A percentile compares a stretch with the other conserved stretches of the same genome.
phyloP scores from a whole-genome alignment of 2,113 vertebrate species.

The Pedionomus torquatus region DNA sequence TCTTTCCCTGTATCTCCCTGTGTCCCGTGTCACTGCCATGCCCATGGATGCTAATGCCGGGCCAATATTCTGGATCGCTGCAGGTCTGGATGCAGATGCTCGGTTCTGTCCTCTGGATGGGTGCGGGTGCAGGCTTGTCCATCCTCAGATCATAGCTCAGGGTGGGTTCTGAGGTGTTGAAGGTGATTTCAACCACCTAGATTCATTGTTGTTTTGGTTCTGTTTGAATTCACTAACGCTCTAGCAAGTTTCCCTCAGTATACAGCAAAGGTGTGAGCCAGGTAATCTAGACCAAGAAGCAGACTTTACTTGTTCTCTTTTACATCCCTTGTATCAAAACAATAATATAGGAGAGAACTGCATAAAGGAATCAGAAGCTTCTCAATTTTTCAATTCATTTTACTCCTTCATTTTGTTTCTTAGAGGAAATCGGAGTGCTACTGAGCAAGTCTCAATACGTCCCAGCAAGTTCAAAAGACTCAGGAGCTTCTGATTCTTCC shows the following conservation, averaged over 20 bases:
- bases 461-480: not conserved
- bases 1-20: not conserved
- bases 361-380: not conserved
- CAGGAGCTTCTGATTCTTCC: not conserved
- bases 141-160: not conserved
- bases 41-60: rapidly evolving
- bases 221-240: not conserved
- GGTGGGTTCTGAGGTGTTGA: not conserved
- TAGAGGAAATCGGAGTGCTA: not conserved
- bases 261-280: not conserved
- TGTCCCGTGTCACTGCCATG: not conserved
- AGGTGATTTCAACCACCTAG: not conserved
- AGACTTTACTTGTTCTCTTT: not conserved
- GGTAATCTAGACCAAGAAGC: not conserved
- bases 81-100: not conserved
- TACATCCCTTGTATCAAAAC: not conserved
- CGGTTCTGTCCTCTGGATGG: not conserved
- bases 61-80: not conserved
- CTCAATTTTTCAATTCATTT: not conserved
- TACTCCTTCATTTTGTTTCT: not conserved
- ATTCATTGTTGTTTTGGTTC: not conserved
- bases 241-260: rapidly evolving
- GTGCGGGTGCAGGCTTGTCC: not conserved
- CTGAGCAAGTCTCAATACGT: not conserved
- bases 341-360: not conserved